These are phyloP conservation scores for Neosilurus hyrtlii DNA, from an alignment of 2,797 vertebrate species.

Conservation along the genomic window DNA sequence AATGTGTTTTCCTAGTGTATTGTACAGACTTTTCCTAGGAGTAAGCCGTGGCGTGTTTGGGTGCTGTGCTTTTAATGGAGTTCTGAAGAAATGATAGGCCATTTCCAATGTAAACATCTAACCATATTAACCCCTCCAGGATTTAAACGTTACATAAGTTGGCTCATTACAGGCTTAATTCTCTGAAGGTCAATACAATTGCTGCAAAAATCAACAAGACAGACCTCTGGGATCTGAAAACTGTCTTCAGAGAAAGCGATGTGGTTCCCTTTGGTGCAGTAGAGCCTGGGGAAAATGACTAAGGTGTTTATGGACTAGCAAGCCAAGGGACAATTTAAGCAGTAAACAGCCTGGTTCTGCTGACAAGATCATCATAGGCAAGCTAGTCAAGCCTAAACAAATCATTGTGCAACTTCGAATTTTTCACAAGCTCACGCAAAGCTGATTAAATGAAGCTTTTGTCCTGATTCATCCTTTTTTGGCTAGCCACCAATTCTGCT, in stretches of 20 bases:
- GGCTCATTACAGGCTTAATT: background rate
- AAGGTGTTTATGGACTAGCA: slow-evolving; percentile 20
- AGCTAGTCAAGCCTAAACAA: slow-evolving; percentile 12
- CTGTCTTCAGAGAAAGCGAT: slow-evolving; percentile 13
- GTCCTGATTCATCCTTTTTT: slow-evolving; percentile 20
- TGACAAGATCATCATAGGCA: slow-evolving; percentile 21
- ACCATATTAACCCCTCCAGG: background rate
- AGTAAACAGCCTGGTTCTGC: slow-evolving; percentile 30
- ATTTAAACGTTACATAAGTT: background rate
- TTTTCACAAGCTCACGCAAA: slow-evolving; percentile 18
- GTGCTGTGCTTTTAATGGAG: background rate
- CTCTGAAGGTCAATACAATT: background rate
- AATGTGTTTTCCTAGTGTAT: slow-evolving; percentile 26
- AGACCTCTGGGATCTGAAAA: slow-evolving; percentile 42
- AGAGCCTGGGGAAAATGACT: slow-evolving; percentile 22
- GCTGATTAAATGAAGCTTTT: slow-evolving; percentile 23
- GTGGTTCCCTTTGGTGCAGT: slow-evolving; percentile 3
- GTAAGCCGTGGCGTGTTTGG: background rate
- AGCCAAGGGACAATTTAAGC: slow-evolving; percentile 26
- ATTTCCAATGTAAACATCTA: background rate
- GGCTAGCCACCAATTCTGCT: slow-evolving; percentile 26
- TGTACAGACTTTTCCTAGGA: slow-evolving; percentile 9
- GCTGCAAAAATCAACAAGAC: slow-evolving; percentile 43
- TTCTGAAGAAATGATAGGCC: background rate
- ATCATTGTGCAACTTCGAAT: slow-evolving; percentile 19